Base-by-base conservation (phyloP, 2,113 vertebrate species). In the Tragelaphus strepsiceros region DNA sequence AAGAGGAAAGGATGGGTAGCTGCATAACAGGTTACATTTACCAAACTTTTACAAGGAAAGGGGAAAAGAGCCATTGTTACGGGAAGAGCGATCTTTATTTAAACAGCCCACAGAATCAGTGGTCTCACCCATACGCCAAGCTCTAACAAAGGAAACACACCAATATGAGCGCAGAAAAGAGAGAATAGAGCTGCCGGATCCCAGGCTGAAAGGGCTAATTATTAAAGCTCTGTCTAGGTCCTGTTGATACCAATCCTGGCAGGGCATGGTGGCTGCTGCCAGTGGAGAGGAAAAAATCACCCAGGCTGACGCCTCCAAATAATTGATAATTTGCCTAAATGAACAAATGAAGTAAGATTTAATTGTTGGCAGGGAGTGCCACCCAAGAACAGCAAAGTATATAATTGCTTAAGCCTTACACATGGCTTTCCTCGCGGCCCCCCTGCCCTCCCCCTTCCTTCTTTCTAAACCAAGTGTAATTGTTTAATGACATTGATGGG, bases 401-500 rank as follows among this genome's bases (percentile, higher is more conserved):
- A 78, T 98, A 98, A 98, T 98, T 98, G 96, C 98, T 96, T 97
- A 97, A 98, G 97, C 97, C 78, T 94, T 97, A 96, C 98, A 97
- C 93, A 26, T 15, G 80, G 93, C 64, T 89, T 78, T 83, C 61
- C 9, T 7, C 0, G 4, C 26, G 0, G 19, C 51, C 39, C 96
- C 49, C 96, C 94, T 91, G 53, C 85, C 96, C 96, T 93, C 77
- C 91, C 91, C 85, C 94, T 97, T 97, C 59, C 89, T 92, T 96
- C 32, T 97, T 98, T 98, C 97, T 84, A 92, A 98, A 96, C 80
- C 96, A 95, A 11, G 53, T 88, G 54, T 98, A 98, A 99, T 99
- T 99, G 98, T 98, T 98, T 99, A 98, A 99, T 99, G 99, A 98
- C 98, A 98, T 98, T 99, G 99, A 96, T 98, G 98, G 96, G 97